phyloP scores from a whole-genome alignment of 2,888 invertebrate genomes.

The Machimus rusticus region DNA sequence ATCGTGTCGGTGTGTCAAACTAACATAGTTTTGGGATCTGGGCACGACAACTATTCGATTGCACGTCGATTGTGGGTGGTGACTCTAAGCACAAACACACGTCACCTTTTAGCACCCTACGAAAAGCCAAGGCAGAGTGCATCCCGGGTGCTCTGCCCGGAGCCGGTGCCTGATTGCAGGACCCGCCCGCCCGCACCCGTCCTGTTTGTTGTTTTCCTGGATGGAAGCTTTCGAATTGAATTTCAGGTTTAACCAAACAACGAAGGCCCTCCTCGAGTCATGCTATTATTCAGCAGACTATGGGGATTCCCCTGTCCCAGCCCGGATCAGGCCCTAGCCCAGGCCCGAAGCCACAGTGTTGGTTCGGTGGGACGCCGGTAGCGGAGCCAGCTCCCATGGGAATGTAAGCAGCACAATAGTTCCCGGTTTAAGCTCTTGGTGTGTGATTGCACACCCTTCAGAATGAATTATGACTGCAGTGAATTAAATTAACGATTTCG shows the following conservation, averaged over 20 bases:
- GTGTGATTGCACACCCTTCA: slow-evolving; percentile 19
- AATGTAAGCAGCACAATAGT: background rate
- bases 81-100: background rate
- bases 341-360: background rate
- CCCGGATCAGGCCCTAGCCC: background rate
- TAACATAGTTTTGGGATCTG: slow-evolving; percentile 5
- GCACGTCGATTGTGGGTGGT: background rate
- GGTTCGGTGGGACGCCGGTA: background rate
- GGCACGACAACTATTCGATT: slow-evolving; percentile 5
- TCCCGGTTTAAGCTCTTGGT: slow-evolving; percentile 1
- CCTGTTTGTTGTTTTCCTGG: slow-evolving; percentile 8
- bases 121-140: background rate
- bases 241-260: slow-evolving; percentile 15
- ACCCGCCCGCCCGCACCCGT: background rate
- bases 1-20: background rate
- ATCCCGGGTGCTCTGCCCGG: background rate
- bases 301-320: background rate
- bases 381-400: background rate
- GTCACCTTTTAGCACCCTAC: background rate
- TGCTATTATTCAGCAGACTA: slow-evolving; percentile 3
- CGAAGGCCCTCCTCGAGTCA: background rate
- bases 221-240: slow-evolving; percentile 26
- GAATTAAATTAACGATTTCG: slow-evolving; percentile 44
- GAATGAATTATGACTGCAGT: slow-evolving; percentile 45
- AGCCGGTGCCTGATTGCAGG: background rate